Evolutionary conservation across 64 coral and sea anemone species (phyloP).

Genomic region (Trachythela sp.): DNA sequence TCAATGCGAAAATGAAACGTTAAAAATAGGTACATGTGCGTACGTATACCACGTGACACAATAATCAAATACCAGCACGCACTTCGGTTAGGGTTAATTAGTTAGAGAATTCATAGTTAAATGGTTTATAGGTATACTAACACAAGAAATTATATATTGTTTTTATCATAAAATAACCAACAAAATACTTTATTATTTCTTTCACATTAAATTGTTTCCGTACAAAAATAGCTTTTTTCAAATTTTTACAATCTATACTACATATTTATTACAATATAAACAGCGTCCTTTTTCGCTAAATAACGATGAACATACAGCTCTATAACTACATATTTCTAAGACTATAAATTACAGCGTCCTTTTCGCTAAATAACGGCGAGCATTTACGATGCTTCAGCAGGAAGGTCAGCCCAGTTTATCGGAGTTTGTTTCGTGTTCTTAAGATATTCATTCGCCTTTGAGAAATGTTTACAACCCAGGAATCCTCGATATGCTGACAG

Average conservation of each 20-base stretch:
- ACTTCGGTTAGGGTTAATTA: too few relatives aligned
- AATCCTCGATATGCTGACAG: constrained; percentile 93
- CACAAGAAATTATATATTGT: too few relatives aligned
- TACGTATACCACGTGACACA: neutral
- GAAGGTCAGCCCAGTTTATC: constrained; percentile 71
- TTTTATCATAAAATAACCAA: too few relatives aligned
- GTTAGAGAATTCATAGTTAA: too few relatives aligned
- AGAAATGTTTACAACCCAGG: constrained; percentile 93
- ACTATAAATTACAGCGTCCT: too few relatives aligned
- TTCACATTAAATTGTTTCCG: neutral
- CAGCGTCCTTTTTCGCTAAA: neutral
- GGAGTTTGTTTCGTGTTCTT: constrained; percentile 60
- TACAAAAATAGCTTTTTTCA: too few relatives aligned
- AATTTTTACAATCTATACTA: too few relatives aligned
- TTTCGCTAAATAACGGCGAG: neutral
- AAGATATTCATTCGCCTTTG: constrained; percentile 88
- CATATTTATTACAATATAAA: neutral
- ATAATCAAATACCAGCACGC: neutral
- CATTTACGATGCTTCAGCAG: constrained; percentile 19
- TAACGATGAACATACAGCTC: too few relatives aligned
- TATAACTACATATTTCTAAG: too few relatives aligned
- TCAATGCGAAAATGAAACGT: neutral
- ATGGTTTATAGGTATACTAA: too few relatives aligned
- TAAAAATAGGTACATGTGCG: neutral
- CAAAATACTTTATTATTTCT: too few relatives aligned